phyloP scores from a whole-genome alignment of 2,888 invertebrate species.

The Hypolimnas misippus region DNA sequence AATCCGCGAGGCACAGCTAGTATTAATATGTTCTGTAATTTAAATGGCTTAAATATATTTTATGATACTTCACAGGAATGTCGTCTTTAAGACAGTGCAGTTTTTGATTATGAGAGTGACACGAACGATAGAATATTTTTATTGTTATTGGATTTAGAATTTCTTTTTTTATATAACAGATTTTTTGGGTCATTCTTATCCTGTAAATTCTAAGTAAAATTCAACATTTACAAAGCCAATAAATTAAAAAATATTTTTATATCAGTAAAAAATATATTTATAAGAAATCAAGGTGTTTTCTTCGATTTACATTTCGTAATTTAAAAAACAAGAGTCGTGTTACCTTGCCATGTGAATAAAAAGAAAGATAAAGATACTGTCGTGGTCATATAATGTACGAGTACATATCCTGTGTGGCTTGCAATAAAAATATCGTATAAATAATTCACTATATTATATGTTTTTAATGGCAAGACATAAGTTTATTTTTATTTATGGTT shows the following conservation, averaged over 20 bases:
- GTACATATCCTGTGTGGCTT: not conserved
- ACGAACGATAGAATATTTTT: too few species aligned
- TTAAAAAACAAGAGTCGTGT: not conserved
- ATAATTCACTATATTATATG: not conserved
- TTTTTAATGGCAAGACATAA: not conserved
- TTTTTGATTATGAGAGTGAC: too few species aligned
- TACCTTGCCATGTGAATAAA: not conserved
- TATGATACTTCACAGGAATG: conserved; percentile 11
- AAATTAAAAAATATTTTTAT: too few species aligned
- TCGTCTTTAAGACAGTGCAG: conserved; percentile 5
- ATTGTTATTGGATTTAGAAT: too few species aligned
- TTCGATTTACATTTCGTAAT: not conserved
- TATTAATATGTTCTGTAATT: too few species aligned
- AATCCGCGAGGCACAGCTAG: too few species aligned
- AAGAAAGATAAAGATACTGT: not conserved
- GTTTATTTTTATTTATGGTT: not conserved
- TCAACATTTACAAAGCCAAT: too few species aligned
- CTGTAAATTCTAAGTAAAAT: too few species aligned
- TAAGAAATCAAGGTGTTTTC: not conserved
- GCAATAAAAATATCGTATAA: not conserved
- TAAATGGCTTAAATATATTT: too few species aligned
- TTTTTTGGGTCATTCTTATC: too few species aligned
- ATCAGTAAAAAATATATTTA: not conserved
- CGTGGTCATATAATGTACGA: not conserved
- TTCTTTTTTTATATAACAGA: too few species aligned